Percentiles rank a stretch among this genome's conserved stretches.
phyloP scores from a whole-genome alignment of 2,888 invertebrate genomes.

The Tenthredo distinguenda region DNA sequence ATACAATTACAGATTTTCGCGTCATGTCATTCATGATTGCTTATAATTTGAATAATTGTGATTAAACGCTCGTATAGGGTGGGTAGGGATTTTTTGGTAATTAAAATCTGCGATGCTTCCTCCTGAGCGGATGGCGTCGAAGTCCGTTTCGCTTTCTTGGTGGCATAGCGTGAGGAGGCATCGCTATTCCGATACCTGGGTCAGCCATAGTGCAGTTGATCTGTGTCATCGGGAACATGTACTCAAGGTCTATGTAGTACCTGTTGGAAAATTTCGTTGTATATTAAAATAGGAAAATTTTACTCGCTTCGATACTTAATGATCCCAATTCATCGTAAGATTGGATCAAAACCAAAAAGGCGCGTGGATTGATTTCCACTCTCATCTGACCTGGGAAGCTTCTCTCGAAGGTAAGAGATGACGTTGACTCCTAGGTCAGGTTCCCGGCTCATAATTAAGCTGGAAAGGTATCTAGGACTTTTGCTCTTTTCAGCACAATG shows the following conservation, averaged over 20 bases:
- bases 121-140: conserved; percentile 79
- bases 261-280: conserved; percentile 67
- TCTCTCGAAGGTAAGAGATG: conserved; percentile 88
- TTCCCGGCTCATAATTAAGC: conserved; percentile 88
- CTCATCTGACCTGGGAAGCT: conserved; percentile 81
- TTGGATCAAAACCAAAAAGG: background rate
- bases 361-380: background rate
- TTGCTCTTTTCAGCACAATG: conserved; percentile 93
- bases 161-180: conserved; percentile 64
- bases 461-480: conserved; percentile 89
- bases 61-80: background rate
- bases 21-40: background rate
- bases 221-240: conserved; percentile 91
- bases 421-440: conserved; percentile 83
- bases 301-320: background rate
- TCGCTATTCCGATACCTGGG: conserved; percentile 71
- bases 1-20: background rate
- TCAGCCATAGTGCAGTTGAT: conserved; percentile 81
- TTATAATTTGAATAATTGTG: background rate
- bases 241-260: conserved; percentile 92
- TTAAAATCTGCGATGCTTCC: conserved; percentile 69
- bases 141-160: conserved; percentile 63
- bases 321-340: background rate
- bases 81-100: background rate
- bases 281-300: background rate